These are phyloP conservation scores for Hassar affinis DNA, from an alignment of 2,113 vertebrate species.

Conservation along the genomic window DNA sequence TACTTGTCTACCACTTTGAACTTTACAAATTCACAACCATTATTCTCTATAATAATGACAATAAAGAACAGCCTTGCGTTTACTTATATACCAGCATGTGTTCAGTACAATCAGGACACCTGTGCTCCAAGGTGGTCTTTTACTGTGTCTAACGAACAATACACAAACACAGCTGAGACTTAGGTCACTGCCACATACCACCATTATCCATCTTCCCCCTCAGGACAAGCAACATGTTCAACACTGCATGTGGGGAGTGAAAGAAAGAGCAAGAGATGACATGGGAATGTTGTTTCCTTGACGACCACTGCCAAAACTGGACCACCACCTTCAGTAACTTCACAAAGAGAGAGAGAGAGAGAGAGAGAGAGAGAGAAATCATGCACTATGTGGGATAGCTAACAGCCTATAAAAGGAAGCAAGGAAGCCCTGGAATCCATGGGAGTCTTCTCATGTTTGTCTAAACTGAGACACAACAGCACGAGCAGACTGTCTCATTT, in stretches of 20 bases:
- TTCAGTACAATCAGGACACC: conserved; percentile 5
- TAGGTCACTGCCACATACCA: conserved; percentile 55
- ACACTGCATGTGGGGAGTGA: conserved; percentile 38
- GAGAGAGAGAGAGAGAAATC: neutral
- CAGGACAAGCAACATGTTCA: conserved; percentile 35
- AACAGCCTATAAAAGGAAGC: conserved; percentile 72
- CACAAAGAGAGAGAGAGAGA: neutral
- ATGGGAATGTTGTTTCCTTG: conserved; percentile 21
- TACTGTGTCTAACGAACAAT: conserved; percentile 15
- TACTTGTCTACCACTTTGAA: neutral
- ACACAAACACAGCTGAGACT: conserved; percentile 58
- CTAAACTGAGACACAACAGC: conserved; percentile 54
- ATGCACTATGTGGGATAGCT: conserved; percentile 26
- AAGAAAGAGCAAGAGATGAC: neutral
- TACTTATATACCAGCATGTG: neutral
- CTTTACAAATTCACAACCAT: neutral
- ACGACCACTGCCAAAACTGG: conserved; percentile 2
- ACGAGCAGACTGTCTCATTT: conserved; percentile 17
- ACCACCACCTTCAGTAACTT: neutral
- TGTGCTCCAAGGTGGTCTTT: conserved; percentile 9
- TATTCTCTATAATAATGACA: conserved; percentile 2
- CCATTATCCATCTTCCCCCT: conserved; percentile 23
- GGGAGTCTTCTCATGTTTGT: conserved; percentile 58
- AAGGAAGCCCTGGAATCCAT: conserved; percentile 47
- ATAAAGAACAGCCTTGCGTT: neutral